Conservation (phyloP, 1,140 invertebrate species). For the Drosophila suzukii region DNA sequence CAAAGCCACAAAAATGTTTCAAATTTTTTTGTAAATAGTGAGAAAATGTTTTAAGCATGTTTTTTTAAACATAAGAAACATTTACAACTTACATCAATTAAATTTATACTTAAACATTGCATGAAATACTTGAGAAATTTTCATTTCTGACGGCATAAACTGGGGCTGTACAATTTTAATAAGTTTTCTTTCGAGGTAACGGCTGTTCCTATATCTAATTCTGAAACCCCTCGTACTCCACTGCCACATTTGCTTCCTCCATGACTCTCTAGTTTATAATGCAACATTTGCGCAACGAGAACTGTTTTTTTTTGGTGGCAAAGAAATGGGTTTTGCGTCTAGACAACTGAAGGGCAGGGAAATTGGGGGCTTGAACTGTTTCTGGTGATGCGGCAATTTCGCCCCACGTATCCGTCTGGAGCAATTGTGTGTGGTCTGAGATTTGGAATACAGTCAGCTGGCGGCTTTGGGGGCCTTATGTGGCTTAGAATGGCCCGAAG, state of each 20-base stretch:
- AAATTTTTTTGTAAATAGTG: conserved; percentile 4
- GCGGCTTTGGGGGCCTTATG: conserved; percentile 25
- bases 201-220: conserved; percentile 37
- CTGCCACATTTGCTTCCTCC: conserved; percentile 25
- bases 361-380: background rate
- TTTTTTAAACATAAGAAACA: no score
- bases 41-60: no score
- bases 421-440: conserved; percentile 36
- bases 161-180: conserved; percentile 50
- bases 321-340: conserved; percentile 44
- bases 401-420: conserved; percentile 43
- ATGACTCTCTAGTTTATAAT: conserved; percentile 32
- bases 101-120: background rate
- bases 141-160: conserved; percentile 12
- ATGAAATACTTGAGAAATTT: background rate
- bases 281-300: conserved; percentile 46
- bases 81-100: background rate
- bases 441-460: conserved; percentile 58
- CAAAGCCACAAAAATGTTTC: conserved; percentile 33
- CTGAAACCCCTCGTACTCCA: background rate
- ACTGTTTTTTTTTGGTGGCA: conserved; percentile 32
- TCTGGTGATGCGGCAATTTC: conserved; percentile 41
- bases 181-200: conserved; percentile 37
- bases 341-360: conserved; percentile 19
- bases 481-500: conserved; percentile 36